Conservation (phyloP, 2,797 vertebrate genomes). For the Channa striata region DNA sequence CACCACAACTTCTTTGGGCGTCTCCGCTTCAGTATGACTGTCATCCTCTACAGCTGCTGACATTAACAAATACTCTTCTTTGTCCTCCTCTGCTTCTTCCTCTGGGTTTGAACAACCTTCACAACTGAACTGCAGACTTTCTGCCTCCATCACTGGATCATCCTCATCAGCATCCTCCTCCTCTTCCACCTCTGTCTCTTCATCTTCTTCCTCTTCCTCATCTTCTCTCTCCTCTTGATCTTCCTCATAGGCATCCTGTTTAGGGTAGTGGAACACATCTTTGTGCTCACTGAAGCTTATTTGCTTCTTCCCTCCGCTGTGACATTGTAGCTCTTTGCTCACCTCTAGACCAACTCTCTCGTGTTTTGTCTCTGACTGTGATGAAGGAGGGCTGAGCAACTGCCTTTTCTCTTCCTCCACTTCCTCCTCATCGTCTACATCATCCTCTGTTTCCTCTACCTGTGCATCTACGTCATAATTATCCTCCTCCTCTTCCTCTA, state of each 20-base stretch:
- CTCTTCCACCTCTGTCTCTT: conserved; percentile 74
- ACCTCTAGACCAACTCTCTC: conserved; percentile 57
- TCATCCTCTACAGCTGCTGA: conserved; percentile 25
- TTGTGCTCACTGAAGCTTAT: conserved; percentile 75
- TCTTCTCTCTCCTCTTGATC: conserved; percentile 73
- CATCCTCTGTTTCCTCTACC: conserved; percentile 56
- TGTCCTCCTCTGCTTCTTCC: conserved; percentile 72
- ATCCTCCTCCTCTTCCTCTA: conserved; percentile 64
- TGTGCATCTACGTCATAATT: conserved; percentile 70
- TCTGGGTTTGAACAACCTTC: conserved; percentile 82
- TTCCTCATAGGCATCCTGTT: conserved; percentile 65
- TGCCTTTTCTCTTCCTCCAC: conserved; percentile 70
- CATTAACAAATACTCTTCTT: conserved; percentile 52
- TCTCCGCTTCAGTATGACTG: conserved; percentile 5
- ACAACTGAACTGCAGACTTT: conserved; percentile 86
- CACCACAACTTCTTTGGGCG: conserved; percentile 49
- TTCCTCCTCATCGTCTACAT: conserved; percentile 79
- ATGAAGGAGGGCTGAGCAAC: conserved; percentile 57
- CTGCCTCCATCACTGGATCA: conserved; percentile 90
- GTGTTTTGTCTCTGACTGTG: conserved; percentile 45
- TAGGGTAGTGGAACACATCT: conserved; percentile 79
- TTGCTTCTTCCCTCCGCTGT: conserved; percentile 64
- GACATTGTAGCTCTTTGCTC: conserved; percentile 52
- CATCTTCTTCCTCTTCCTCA: conserved; percentile 70
- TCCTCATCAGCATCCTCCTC: conserved; percentile 84